Conservation (phyloP, 2,113 vertebrate genomes). For the Cygnus buccinator region DNA sequence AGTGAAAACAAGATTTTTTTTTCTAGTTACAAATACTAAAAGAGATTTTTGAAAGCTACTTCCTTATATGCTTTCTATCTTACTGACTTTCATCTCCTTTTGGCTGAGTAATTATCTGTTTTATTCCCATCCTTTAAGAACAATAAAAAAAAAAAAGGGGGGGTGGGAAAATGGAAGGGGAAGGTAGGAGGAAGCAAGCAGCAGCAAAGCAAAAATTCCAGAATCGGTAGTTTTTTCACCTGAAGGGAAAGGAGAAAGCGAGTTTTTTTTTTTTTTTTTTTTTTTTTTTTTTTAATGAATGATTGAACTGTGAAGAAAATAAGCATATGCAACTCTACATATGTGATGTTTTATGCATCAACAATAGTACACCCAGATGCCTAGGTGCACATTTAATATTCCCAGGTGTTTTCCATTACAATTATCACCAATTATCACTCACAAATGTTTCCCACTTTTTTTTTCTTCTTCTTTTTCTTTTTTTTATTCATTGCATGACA, state of each 20-base stretch:
- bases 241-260: background rate
- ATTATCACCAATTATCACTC: background rate
- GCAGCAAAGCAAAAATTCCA: slow-evolving; percentile 16
- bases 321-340: background rate
- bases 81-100: background rate
- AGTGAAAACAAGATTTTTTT: background rate
- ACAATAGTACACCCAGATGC: background rate
- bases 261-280: background rate
- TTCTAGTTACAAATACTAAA: background rate
- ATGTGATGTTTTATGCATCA: background rate
- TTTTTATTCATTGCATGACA: slow-evolving; percentile 39
- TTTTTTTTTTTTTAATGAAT: background rate
- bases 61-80: background rate
- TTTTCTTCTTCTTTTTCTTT: background rate
- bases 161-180: background rate
- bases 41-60: background rate
- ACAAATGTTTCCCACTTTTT: background rate
- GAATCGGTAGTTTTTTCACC: slow-evolving; percentile 53
- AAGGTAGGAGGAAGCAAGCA: background rate
- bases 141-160: too few species aligned
- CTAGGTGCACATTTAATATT: background rate
- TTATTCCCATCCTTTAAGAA: background rate
- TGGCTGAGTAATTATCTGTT: background rate
- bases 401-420: background rate
- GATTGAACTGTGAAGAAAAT: slow-evolving; percentile 54